Base-by-base conservation (phyloP, 1,140 invertebrate genomes). In the Venustaconcha ellipsiformis region DNA sequence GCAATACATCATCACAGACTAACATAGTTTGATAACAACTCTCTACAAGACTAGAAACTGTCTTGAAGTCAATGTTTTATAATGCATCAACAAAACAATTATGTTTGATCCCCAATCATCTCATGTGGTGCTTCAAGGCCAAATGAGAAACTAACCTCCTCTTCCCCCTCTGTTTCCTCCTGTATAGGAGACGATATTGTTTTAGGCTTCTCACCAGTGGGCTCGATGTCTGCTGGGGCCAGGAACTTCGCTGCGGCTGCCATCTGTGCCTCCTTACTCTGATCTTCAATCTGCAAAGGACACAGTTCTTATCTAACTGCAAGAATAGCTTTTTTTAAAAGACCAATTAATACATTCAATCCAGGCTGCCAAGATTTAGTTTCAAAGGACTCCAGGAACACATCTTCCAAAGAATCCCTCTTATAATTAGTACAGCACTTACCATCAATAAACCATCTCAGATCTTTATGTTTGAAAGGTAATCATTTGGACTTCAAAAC, bases 211-310 rank as follows among this genome's bases (percentile, higher is more conserved):
- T 85, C 84, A 14, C 76, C 84, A 23, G 80, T 67, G 48, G 85
- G 85, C 20, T 81, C 80, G 14, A 82, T 80, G 48, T 83, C 81
- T 15, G 86, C 80, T 57, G 82, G 82, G 23, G 86, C 81, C 74
- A 89, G 89, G 82, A 99, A 98, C 88, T 99, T 97, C 90, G 99
- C 98, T 76, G 98, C 97, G 69, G 98, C 98, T 59, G 96, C 96
- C 88, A 99, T 96, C 90, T 99, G 98, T 63, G 98, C 98, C 91
- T 99, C 98, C 86, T 99, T 98, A 82, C 96, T 97, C 78, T 99
- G 92, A 93, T 99, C 99, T 92, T 99, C 99, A 88, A 99, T 99
- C 94, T 93, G 78, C 57, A 88, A 88, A 37, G 30, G 30, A 37
- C 30, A 37, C 30, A 37, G 5, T 37, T 37, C 2, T 37, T 5